phyloP scores from a whole-genome alignment of 2,113 vertebrate species.

The Condylura cristata region DNA sequence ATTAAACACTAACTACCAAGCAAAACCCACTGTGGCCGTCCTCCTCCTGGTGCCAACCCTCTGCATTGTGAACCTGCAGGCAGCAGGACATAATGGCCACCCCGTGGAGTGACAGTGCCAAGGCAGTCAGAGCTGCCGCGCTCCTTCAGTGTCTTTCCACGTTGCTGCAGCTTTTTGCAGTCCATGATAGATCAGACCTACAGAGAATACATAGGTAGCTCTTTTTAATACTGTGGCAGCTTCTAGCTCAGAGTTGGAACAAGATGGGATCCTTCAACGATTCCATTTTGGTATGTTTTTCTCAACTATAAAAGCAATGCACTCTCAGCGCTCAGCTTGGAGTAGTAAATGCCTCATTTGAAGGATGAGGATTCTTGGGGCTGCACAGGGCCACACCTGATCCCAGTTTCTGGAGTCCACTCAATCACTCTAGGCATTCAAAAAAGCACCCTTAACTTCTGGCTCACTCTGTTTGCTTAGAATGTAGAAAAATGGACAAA shows the following conservation, averaged over 20 bases:
- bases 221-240: background rate
- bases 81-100: background rate
- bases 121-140: background rate
- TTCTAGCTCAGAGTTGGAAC: conserved; percentile 3
- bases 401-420: background rate
- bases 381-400: background rate
- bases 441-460: background rate
- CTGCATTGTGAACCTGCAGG: background rate
- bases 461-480: background rate
- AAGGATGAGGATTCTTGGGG: background rate
- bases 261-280: background rate
- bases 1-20: conserved; percentile 33
- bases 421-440: background rate
- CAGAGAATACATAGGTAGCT: background rate
- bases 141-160: background rate
- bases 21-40: background rate
- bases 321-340: background rate
- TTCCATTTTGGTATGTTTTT: background rate
- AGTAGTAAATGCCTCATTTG: background rate
- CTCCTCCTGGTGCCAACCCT: background rate
- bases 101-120: background rate
- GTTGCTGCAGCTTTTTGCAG: conserved; percentile 42
- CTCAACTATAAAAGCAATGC: background rate
- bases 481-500: background rate
- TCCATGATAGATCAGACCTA: background rate